Conservation (phyloP, 2,888 invertebrate genomes). For the Latrodectus elegans region DNA sequence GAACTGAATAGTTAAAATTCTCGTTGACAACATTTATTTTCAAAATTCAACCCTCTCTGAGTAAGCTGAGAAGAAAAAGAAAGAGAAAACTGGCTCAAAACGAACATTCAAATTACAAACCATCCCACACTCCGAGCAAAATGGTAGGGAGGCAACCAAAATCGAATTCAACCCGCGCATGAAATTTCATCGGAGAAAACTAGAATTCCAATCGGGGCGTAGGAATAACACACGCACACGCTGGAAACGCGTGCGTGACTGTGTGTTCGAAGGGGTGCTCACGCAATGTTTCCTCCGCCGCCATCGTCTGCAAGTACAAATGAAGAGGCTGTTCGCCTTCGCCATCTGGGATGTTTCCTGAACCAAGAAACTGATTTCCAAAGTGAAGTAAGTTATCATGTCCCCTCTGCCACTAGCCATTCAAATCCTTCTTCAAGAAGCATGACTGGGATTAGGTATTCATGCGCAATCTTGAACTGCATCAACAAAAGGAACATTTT, state of each 20-base stretch:
- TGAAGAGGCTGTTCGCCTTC: conserved; percentile 40
- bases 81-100: not conserved
- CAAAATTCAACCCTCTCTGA: no score
- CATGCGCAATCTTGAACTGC: no score
- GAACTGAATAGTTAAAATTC: no score
- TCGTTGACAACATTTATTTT: no score
- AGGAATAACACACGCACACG: conserved; percentile 30
- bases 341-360: conserved; percentile 46
- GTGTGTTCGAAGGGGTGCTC: conserved; percentile 26
- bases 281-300: conserved; percentile 47
- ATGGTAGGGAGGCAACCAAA: conserved; percentile 22
- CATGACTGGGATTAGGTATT: no score
- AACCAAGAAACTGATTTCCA: conserved; percentile 2
- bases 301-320: conserved; percentile 24
- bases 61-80: not conserved
- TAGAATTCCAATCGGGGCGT: conserved; percentile 53
- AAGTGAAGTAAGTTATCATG: conserved; percentile 29
- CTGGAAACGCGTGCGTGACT: conserved; percentile 52
- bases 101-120: conserved; percentile 2
- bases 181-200: conserved; percentile 54
- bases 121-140: not conserved
- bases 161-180: conserved; percentile 58
- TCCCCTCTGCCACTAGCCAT: no score
- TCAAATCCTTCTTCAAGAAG: no score
- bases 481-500: no score